A percentile compares a stretch with the other conserved stretches of the same genome.
Evolutionary conservation across 2,797 vertebrate genomes (phyloP).

Genomic region (Pachyuromys duprasi): DNA sequence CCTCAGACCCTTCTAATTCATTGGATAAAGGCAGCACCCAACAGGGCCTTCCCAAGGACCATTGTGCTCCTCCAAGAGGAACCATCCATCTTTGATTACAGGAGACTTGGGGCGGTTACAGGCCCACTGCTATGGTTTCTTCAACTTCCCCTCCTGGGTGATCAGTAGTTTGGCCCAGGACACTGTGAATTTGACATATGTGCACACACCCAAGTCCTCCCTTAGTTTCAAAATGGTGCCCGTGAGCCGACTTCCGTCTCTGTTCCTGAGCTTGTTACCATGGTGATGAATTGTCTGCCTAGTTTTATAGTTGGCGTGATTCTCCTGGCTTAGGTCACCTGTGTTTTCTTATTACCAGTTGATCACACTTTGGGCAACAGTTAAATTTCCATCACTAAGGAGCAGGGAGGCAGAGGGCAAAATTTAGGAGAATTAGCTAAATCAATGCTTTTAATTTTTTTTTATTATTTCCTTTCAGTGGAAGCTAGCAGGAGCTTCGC

Average conservation of each 20-base stretch:
- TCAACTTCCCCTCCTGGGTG: background rate
- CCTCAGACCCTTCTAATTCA: background rate
- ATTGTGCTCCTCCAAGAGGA: background rate
- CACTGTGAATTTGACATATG: conserved; percentile 1
- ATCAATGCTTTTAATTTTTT: background rate
- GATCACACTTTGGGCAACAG: rapidly evolving
- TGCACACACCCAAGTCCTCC: background rate
- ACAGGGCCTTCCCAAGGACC: background rate
- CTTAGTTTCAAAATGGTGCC: conserved; percentile 50
- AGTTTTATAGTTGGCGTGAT: conserved; percentile 8
- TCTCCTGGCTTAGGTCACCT: background rate
- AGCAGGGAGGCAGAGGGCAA: background rate
- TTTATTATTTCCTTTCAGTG: conserved; percentile 1
- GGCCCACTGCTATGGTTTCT: background rate
- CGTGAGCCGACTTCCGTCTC: conserved; percentile 71
- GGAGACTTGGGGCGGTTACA: background rate
- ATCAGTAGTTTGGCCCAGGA: conserved; percentile 3
- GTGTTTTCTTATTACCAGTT: background rate
- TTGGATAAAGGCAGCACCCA: background rate
- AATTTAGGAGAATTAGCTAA: conserved; percentile 49
- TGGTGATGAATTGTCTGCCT: conserved; percentile 80
- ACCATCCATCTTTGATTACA: background rate
- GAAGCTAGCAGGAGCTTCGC: background rate
- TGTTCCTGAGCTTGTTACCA: conserved; percentile 82
- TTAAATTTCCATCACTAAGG: conserved; percentile 44